Evolutionary conservation across 2,888 invertebrate genomes (phyloP).

Genomic region (Meganola albula): DNA sequence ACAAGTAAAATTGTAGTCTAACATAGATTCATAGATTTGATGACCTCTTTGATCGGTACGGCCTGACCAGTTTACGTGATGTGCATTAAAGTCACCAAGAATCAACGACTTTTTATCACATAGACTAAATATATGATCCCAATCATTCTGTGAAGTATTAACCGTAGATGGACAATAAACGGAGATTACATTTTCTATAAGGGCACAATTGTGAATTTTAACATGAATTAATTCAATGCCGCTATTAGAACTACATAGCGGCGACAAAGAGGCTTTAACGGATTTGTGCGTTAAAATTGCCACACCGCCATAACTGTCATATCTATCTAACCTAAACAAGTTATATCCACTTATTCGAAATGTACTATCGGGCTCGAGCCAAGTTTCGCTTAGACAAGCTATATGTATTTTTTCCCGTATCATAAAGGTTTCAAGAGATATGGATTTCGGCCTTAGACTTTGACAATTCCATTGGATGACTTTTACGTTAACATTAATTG

Average conservation of each 20-base stretch:
- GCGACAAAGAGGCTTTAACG: neutral
- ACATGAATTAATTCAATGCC: conserved; percentile 3
- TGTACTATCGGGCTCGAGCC: conserved; percentile 1
- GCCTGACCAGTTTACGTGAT: neutral
- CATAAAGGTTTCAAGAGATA: neutral
- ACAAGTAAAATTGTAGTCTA: conserved; percentile 1
- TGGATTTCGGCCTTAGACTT: conserved; percentile 1
- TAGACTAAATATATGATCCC: conserved; percentile 3
- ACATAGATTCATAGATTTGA: conserved; percentile 5
- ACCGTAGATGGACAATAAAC: conserved; percentile 1
- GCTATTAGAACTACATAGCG: neutral
- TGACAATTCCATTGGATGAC: conserved; percentile 1
- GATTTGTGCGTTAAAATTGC: conserved; percentile 5
- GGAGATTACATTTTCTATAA: conserved; percentile 2
- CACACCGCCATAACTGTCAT: conserved; percentile 4
- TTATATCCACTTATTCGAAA: conserved; percentile 2
- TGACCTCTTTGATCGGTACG: neutral
- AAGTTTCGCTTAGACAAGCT: conserved; percentile 3
- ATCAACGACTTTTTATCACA: neutral
- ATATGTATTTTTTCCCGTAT: neutral
- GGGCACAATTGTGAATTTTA: conserved; percentile 3
- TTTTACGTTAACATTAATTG: neutral
- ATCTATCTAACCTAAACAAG: neutral
- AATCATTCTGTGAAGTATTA: neutral
- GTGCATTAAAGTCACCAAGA: too few relatives aligned